Percentiles rank a stretch among this genome's conserved stretches.
These are phyloP conservation scores for Eilema caniola DNA, from an alignment of 2,888 invertebrate genomes.

Conservation along the genomic window DNA sequence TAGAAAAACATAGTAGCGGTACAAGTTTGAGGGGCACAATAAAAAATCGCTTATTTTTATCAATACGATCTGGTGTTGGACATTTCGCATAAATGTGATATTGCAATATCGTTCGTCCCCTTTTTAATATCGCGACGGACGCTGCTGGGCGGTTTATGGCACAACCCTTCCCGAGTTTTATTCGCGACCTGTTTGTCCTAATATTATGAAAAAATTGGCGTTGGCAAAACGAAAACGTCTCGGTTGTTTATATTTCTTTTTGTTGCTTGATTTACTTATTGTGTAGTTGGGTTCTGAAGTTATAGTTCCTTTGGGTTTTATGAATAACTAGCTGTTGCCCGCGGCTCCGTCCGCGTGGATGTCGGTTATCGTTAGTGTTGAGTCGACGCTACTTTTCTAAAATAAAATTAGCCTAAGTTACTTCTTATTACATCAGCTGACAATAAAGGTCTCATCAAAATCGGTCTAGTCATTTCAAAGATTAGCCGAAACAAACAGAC, in stretches of 20 bases:
- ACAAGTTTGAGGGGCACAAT: constrained; percentile 78
- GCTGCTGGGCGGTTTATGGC: constrained; percentile 85
- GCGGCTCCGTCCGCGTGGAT: too few species aligned
- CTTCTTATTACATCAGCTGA: too few species aligned
- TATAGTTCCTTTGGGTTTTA: not conserved
- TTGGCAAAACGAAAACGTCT: constrained; percentile 79
- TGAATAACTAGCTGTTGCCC: too few species aligned
- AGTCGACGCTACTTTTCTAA: too few species aligned
- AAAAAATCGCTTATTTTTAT: constrained; percentile 87
- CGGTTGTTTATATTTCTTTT: constrained; percentile 64
- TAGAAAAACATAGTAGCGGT: constrained; percentile 56
- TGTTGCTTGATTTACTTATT: constrained; percentile 48
- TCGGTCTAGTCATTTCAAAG: too few species aligned
- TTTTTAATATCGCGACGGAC: constrained; percentile 87
- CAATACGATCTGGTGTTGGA: constrained; percentile 87
- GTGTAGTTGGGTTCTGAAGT: constrained; percentile 7
- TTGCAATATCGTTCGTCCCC: constrained; percentile 87
- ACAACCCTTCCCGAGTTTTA: constrained; percentile 86
- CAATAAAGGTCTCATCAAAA: too few species aligned
- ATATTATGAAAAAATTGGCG: constrained; percentile 85
- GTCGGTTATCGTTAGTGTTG: too few species aligned
- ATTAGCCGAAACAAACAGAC: too few species aligned
- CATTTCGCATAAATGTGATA: constrained; percentile 87
- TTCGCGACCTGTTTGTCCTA: constrained; percentile 86
- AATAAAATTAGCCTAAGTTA: too few species aligned